These are phyloP conservation scores for Diuraphis noxia DNA, from an alignment of 1,140 invertebrate genomes.

Conservation along the genomic window DNA sequence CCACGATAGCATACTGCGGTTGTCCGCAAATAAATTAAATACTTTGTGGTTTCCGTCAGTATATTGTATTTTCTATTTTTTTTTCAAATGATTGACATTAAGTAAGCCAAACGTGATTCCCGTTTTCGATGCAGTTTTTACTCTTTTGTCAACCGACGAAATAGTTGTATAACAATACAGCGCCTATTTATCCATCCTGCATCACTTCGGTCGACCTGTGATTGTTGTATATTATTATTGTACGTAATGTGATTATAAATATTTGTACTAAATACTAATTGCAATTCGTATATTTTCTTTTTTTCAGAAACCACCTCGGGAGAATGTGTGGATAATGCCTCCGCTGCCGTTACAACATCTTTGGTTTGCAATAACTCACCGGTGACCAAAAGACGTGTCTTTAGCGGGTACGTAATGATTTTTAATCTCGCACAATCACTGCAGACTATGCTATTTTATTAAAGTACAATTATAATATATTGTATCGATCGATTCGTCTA, in stretches of 20 bases:
- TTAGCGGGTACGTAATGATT: slow-evolving; percentile 72
- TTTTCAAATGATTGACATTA: neutral
- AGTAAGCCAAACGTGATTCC: neutral
- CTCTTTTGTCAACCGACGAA: neutral
- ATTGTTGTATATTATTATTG: neutral
- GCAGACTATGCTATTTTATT: neutral
- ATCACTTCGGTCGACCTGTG: neutral
- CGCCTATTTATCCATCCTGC: neutral
- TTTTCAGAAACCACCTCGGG: slow-evolving; percentile 5
- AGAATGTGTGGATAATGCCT: slow-evolving; percentile 62
- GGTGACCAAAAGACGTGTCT: slow-evolving; percentile 78
- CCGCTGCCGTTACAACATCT: slow-evolving; percentile 59
- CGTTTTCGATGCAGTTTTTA: neutral
- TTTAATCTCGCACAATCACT: neutral
- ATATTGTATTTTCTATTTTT: neutral
- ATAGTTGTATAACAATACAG: neutral
- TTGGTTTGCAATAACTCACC: slow-evolving; percentile 63
- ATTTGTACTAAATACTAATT: neutral
- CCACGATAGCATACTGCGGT: neutral
- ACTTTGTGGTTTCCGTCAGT: neutral
- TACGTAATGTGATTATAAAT: no score
- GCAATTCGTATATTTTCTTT: neutral
- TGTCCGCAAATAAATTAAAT: neutral
- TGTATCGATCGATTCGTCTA: neutral
- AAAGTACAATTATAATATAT: neutral